phyloP scores from a whole-genome alignment of 2,888 invertebrate species.

The Dascillus cervinus region DNA sequence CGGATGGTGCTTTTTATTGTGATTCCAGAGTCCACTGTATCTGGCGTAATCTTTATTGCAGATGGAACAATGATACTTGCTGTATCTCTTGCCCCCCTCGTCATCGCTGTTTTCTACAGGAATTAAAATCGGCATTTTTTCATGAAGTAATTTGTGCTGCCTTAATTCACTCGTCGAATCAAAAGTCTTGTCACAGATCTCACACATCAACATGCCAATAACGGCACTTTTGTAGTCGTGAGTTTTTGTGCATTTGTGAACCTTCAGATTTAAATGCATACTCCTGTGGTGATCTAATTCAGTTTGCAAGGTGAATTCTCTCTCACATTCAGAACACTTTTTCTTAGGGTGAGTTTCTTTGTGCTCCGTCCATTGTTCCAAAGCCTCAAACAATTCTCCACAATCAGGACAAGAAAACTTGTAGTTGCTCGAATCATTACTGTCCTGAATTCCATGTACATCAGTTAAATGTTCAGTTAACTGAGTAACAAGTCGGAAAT shows the following conservation, averaged over 20 bases:
- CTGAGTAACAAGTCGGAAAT: slow-evolving; percentile 49
- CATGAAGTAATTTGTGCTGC: slow-evolving; percentile 31
- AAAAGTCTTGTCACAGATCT: slow-evolving; percentile 52
- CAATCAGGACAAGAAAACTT: slow-evolving; percentile 56
- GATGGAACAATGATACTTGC: slow-evolving; percentile 48
- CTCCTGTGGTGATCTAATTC: slow-evolving; percentile 60
- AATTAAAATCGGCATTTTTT: slow-evolving; percentile 32
- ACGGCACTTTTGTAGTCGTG: slow-evolving; percentile 50
- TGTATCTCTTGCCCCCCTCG: slow-evolving; percentile 41
- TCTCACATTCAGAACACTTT: slow-evolving; percentile 56
- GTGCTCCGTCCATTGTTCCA: slow-evolving; percentile 52
- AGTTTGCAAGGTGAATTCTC: slow-evolving; percentile 51
- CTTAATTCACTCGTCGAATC: slow-evolving; percentile 40
- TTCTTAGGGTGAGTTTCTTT: slow-evolving; percentile 48
- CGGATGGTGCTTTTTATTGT: slow-evolving; percentile 32
- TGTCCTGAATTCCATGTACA: no score
- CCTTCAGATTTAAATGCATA: slow-evolving; percentile 57
- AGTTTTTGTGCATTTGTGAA: slow-evolving; percentile 57
- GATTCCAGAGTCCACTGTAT: slow-evolving; percentile 33
- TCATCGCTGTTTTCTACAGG: slow-evolving; percentile 40
- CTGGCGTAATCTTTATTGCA: slow-evolving; percentile 46
- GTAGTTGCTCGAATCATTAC: no score
- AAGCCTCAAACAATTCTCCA: slow-evolving; percentile 50
- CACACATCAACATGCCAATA: slow-evolving; percentile 37
- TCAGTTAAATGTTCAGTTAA: slow-evolving; percentile 50